These are phyloP conservation scores for Napeogenes inachia DNA, from an alignment of 2,888 invertebrate genomes.

Conservation along the genomic window DNA sequence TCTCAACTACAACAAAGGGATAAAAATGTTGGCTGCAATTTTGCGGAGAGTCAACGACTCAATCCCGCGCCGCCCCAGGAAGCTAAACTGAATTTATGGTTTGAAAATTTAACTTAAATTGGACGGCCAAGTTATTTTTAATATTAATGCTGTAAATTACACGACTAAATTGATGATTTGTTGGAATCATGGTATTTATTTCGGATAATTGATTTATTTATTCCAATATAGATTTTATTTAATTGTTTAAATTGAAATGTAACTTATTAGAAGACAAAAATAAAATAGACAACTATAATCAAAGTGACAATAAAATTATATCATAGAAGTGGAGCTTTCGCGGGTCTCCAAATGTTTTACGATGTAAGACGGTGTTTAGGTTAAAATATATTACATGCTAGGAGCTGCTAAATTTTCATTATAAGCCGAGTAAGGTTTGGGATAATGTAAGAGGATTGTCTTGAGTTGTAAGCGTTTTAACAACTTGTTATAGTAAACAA, in stretches of 20 bases:
- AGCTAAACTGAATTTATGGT: conserved; percentile 74
- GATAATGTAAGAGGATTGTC: conserved; percentile 5
- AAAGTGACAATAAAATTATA: no score
- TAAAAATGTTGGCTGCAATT: conserved; percentile 71
- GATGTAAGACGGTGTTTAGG: not conserved
- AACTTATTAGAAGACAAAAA: not conserved
- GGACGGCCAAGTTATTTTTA: conserved; percentile 66
- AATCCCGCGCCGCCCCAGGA: conserved; percentile 61
- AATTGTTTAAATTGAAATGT: no score
- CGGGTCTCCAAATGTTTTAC: not conserved
- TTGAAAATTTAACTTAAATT: conserved; percentile 75
- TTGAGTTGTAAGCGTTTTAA: conserved; percentile 4
- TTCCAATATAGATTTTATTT: no score
- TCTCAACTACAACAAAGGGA: conserved; percentile 65
- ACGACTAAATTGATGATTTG: conserved; percentile 43
- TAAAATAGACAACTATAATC: not conserved
- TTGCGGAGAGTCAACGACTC: conserved; percentile 57
- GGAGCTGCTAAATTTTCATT: conserved; percentile 4
- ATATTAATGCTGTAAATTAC: conserved; percentile 64
- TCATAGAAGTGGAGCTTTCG: no score
- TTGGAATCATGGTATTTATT: not conserved
- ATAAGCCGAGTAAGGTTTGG: conserved; percentile 2
- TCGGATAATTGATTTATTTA: no score
- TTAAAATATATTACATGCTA: not conserved
- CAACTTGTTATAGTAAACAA: conserved; percentile 5